Percentiles rank a stretch among this genome's conserved stretches.
Evolutionary conservation across 2,797 vertebrate species (phyloP).

Genomic region (Tauraco hartlaubi): DNA sequence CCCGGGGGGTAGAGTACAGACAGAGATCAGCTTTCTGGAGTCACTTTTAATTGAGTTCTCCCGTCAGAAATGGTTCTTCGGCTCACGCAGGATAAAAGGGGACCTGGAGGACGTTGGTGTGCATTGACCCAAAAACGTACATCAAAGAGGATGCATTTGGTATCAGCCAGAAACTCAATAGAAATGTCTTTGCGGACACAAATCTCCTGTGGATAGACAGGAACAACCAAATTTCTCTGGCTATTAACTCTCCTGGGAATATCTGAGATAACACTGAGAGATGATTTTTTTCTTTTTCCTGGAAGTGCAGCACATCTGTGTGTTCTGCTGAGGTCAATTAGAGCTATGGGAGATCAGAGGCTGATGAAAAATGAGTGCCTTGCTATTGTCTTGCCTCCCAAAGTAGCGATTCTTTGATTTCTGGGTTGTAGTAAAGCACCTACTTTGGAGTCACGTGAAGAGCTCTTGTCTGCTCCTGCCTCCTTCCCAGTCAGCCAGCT

Average conservation of each 20-base stretch:
- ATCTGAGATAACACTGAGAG: neutral
- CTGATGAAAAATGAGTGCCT: neutral
- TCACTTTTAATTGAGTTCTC: neutral
- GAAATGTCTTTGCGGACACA: neutral
- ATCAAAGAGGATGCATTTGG: neutral
- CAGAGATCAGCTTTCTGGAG: neutral
- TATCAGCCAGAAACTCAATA: neutral
- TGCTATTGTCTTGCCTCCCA: neutral
- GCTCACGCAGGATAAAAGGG: constrained; percentile 6
- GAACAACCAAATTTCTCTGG: neutral
- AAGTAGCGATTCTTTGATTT: neutral
- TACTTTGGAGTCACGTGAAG: neutral
- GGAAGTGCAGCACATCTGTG: neutral
- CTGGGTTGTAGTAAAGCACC: neutral
- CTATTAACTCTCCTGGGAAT: neutral
- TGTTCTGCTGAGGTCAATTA: constrained; percentile 24
- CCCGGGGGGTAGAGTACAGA: neutral
- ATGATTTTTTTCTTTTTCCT: neutral
- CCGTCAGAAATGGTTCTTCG: neutral
- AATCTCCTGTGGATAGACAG: neutral
- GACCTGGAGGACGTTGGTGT: neutral
- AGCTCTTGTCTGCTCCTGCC: neutral
- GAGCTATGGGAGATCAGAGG: neutral
- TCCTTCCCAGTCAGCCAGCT: neutral
- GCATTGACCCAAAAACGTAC: constrained; percentile 12